Evolutionary conservation across 2,888 invertebrate genomes (phyloP).

Genomic region (Tenthredo scrophulariae): DNA sequence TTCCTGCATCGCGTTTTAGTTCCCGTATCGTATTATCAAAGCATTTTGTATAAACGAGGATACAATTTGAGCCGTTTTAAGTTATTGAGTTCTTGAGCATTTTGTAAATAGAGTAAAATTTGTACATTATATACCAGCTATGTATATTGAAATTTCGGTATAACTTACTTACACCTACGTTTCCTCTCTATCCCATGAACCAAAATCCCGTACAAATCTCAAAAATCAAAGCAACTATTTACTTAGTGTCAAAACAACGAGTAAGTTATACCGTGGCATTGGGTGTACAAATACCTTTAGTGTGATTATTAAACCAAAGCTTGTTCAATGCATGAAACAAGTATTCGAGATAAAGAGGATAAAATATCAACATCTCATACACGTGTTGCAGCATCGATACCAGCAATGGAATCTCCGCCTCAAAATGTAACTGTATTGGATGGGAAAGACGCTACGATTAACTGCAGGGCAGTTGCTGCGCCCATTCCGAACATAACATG

Average conservation of each 20-base stretch:
- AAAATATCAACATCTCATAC: slow-evolving; percentile 29
- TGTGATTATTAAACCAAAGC: slow-evolving; percentile 56
- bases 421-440: slow-evolving; percentile 94
- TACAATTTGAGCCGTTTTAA: background rate
- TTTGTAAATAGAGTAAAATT: slow-evolving; percentile 29
- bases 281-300: slow-evolving; percentile 51
- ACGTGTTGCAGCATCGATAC: slow-evolving; percentile 88
- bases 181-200: background rate
- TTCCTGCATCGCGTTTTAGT: slow-evolving; percentile 1
- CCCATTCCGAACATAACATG: slow-evolving; percentile 95
- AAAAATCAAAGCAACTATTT: background rate
- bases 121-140: background rate
- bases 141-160: slow-evolving; percentile 3
- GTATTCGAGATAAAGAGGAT: background rate
- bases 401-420: slow-evolving; percentile 91
- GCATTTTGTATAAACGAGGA: slow-evolving; percentile 8
- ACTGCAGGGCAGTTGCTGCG: slow-evolving; percentile 93
- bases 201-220: background rate
- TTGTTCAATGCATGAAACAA: slow-evolving; percentile 57
- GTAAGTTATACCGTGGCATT: slow-evolving; percentile 15
- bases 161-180: background rate
- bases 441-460: slow-evolving; percentile 94
- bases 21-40: background rate
- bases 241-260: background rate
- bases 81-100: background rate